These are phyloP conservation scores for Merops nubicus DNA, from an alignment of 2,113 vertebrate genomes.

Conservation along the genomic window DNA sequence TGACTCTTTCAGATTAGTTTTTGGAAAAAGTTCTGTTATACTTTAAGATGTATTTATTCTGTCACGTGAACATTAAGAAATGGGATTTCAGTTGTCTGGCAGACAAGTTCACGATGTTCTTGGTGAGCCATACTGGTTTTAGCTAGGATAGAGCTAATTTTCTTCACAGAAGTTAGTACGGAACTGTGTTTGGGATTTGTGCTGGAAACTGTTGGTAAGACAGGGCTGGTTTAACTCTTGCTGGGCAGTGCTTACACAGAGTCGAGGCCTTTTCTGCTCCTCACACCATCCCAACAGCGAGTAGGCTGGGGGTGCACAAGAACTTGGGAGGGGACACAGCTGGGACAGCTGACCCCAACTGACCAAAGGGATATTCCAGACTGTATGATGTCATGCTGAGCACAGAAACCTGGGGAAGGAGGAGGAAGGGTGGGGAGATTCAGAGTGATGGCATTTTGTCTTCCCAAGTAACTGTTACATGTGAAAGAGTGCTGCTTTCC, in stretches of 20 bases:
- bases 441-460: not conserved
- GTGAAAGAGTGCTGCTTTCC: not conserved
- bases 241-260: not conserved
- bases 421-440: not conserved
- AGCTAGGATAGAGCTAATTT: not conserved
- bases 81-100: not conserved
- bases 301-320: not conserved
- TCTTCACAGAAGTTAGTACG: not conserved
- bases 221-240: not conserved
- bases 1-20: not conserved
- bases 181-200: not conserved
- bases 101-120: not conserved
- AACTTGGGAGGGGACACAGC: not conserved
- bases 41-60: not conserved
- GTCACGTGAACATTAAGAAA: not conserved
- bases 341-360: not conserved
- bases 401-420: not conserved
- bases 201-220: not conserved
- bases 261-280: not conserved
- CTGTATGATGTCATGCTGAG: not conserved
- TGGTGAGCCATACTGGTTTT: not conserved
- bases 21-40: not conserved
- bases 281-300: not conserved
- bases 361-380: not conserved
- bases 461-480: not conserved